These are phyloP conservation scores for Eretmocerus hayati DNA, from an alignment of 2,888 invertebrate genomes.

Conservation along the genomic window DNA sequence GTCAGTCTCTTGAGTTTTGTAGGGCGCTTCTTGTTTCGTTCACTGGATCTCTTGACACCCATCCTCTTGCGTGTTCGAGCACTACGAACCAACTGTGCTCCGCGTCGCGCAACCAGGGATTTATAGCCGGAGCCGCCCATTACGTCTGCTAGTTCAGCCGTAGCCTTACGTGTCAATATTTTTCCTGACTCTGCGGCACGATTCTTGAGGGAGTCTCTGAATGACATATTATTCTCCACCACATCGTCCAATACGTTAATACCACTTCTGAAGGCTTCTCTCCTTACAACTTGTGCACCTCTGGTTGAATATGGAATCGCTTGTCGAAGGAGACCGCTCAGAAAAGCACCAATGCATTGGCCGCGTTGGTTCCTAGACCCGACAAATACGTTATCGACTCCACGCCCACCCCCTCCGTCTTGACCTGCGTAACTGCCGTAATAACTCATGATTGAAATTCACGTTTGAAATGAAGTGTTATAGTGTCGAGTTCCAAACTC, in stretches of 20 bases:
- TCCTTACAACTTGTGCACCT: background rate
- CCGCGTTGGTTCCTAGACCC: constrained; percentile 1
- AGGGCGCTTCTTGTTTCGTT: too few relatives aligned
- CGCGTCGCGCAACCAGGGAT: background rate
- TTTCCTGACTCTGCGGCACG: background rate
- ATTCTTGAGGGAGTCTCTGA: background rate
- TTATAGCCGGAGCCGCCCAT: background rate
- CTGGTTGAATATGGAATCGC: background rate
- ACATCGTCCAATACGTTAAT: background rate
- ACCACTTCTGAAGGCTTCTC: background rate
- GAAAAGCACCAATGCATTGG: background rate
- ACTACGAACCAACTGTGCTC: too few relatives aligned
- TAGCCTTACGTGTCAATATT: background rate
- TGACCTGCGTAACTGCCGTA: background rate
- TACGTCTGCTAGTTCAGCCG: background rate
- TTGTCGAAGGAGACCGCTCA: background rate
- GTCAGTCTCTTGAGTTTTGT: too few relatives aligned
- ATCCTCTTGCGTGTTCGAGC: too few relatives aligned
- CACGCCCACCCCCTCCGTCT: background rate
- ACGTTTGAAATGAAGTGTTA: background rate
- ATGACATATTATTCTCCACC: background rate
- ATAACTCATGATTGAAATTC: background rate
- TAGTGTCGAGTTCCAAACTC: background rate
- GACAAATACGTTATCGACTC: background rate
- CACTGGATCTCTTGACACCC: too few relatives aligned